These are phyloP conservation scores for Hylomyscus alleni DNA, from an alignment of 2,797 vertebrate species.

Conservation along the genomic window DNA sequence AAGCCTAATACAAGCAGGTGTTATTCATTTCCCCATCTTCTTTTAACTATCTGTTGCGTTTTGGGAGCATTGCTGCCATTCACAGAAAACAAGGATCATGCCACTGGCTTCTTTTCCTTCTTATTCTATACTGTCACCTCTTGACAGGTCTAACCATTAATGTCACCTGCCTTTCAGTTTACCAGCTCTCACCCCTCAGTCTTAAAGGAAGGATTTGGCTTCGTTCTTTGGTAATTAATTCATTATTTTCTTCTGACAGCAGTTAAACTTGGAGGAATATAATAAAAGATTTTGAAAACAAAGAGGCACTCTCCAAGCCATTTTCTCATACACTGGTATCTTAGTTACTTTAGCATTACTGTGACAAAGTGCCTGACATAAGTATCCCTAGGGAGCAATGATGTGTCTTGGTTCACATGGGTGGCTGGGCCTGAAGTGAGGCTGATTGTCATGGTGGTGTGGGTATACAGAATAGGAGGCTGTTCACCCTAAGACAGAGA, in stretches of 20 bases:
- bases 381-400: background rate
- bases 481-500: background rate
- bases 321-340: background rate
- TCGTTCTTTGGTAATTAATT: conserved; percentile 55
- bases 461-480: background rate
- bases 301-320: background rate
- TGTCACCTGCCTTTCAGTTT: background rate
- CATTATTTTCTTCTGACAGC: background rate
- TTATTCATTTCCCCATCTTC: background rate
- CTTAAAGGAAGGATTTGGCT: conserved; percentile 1
- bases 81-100: background rate
- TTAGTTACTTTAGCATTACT: background rate
- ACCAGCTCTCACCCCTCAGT: background rate
- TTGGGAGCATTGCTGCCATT: background rate
- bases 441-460: background rate
- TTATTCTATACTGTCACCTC: background rate
- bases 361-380: too few species aligned
- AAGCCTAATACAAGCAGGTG: background rate
- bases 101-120: background rate
- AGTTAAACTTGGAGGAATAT: background rate
- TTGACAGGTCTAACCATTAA: background rate
- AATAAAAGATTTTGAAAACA: conserved; percentile 54
- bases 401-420: background rate
- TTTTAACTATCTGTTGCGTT: conserved; percentile 37
- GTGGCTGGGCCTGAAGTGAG: background rate